These are phyloP conservation scores for Heterodera filipjevi DNA, from an alignment of 2,888 invertebrate species.

Conservation along the genomic window DNA sequence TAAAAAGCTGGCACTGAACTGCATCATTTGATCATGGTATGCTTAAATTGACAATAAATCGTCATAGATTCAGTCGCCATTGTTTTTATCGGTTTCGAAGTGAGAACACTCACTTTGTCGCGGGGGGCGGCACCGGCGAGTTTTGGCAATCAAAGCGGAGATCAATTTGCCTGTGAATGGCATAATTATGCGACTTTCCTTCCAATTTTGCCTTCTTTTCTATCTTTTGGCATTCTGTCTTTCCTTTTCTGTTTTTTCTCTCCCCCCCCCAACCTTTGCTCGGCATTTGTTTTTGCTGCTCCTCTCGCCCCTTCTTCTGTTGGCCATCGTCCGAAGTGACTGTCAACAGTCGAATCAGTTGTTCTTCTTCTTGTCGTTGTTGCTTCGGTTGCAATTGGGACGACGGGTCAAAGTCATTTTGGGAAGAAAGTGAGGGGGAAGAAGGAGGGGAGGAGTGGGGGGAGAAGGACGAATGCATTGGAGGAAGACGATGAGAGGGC, in stretches of 20 bases:
- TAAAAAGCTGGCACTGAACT: slow-evolving; percentile 24
- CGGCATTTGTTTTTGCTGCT: neutral
- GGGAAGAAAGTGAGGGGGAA: neutral
- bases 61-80: neutral
- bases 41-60: neutral
- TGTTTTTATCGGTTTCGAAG: neutral
- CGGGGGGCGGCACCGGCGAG: slow-evolving; percentile 11
- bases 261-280: neutral
- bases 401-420: too few species aligned
- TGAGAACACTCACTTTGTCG: neutral
- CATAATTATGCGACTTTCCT: too few species aligned
- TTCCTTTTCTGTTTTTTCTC: neutral
- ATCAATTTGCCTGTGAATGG: slow-evolving; percentile 24
- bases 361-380: neutral
- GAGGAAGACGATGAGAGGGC: too few species aligned
- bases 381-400: neutral
- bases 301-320: neutral
- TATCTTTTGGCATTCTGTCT: neutral
- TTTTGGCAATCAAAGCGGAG: slow-evolving; percentile 23
- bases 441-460: neutral
- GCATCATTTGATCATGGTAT: neutral
- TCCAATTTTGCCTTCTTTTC: neutral
- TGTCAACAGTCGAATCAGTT: neutral
- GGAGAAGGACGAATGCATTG: neutral
- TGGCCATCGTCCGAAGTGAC: neutral